Base-by-base conservation (phyloP, 2,888 invertebrate genomes). In the Baronia brevicornis region DNA sequence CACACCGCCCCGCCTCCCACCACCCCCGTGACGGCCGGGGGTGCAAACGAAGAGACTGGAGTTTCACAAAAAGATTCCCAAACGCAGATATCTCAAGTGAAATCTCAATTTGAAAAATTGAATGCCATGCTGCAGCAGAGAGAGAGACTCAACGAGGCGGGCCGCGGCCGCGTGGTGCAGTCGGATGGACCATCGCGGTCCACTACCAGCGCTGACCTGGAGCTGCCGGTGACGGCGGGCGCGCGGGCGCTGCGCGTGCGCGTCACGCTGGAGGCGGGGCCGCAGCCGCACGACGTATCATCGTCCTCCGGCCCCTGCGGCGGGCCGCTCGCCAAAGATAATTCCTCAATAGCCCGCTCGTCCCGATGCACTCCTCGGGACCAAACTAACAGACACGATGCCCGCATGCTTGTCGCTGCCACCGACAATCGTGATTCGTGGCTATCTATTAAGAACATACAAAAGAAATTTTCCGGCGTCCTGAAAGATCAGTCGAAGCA, bases 101-200 rank as follows among this genome's bases (percentile, higher is more conserved):
- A 23, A 6, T 11, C 35, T 3, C 32, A 34, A 6, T 22, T 27
- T 1, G 34, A 31, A 4, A 35, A 35, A 26, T 25, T 50, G 14
- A 20, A 36, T 8, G 14, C 35, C 11, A 36, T 40, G 5, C 15
- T 43, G 3, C 20, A 28, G 1, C 51, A 38, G 6, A 48, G 51
- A 12, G 36, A 35, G 2, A 10, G 28, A 2, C 40, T 58, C 7
- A 42, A 46, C 8, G 54, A 51, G 35, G 58, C 57, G 8, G 61
- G 57, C 1, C 43, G 43, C 2, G 68, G 67, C 0, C 59, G 66
- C 7, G 39, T 53, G n/a, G 42, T 46, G 1, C 15, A 24, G 1
- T 9, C 11, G 7, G 27, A 12, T n/a, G 17, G 33, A 29, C 13
- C 28, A 19, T 38, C 10, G 21, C 7, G 20, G 24, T 12, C 30